phyloP scores from a whole-genome alignment of 2,113 vertebrate genomes.

The Pycnonotus jocosus region DNA sequence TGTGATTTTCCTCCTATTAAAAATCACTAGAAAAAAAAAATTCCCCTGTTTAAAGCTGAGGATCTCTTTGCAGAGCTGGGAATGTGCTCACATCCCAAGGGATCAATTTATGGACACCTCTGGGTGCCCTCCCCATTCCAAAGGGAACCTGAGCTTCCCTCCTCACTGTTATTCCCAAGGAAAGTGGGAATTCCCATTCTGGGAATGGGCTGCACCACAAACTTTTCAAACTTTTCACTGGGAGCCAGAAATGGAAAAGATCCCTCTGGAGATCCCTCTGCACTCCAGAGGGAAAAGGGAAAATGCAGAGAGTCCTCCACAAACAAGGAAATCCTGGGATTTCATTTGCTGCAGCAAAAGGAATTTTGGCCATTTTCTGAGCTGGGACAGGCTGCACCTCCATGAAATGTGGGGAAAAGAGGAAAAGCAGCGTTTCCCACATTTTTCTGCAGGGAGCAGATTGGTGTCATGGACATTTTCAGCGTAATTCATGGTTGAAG shows the following conservation, averaged over 20 bases:
- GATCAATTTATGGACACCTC: neutral
- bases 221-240: neutral
- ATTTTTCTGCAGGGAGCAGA: neutral
- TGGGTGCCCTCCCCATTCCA: neutral
- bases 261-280: neutral
- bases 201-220: neutral
- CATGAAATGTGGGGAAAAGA: neutral
- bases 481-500: neutral
- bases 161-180: neutral
- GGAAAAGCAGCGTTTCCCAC: neutral
- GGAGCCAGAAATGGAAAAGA: neutral
- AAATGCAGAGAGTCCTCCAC: neutral
- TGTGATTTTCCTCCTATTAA: neutral
- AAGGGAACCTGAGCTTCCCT: neutral
- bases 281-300: neutral
- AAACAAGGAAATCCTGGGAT: neutral
- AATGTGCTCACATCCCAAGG: neutral
- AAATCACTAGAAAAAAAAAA: neutral
- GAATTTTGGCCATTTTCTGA: neutral
- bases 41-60: neutral
- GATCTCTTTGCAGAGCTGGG: neutral
- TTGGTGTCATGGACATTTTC: neutral
- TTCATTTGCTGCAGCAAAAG: neutral
- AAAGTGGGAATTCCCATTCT: neutral
- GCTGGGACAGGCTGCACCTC: neutral